Evolutionary conservation across 2,797 vertebrate genomes (phyloP), one percentile per base, ranked within the genome.

Genomic region (Sebastolobus alascanus): DNA sequence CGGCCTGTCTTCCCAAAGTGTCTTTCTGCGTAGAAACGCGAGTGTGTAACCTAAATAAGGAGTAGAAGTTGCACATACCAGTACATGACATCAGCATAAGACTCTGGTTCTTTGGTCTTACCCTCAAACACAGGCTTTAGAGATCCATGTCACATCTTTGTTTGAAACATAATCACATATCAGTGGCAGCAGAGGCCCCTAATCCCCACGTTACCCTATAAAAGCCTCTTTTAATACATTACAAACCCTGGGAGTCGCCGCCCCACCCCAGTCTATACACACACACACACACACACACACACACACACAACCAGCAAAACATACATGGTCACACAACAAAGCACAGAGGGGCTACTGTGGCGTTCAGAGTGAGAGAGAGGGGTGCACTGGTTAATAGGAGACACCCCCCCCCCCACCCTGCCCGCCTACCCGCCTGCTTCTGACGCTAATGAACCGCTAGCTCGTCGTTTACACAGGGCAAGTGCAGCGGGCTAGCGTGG

Each of bases 261-360:
- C 37, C 35, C 43, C 6, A 38, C 27, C 12, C 38, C 33, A 27
- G 38, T 38, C 11, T 46, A 69, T 27, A 33, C 35, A 31, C 31
- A 31, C 31, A 31, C 31, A 31, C 31, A 31, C 31, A 31, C 31
- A 31, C 31, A 31, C 31, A 31, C 31, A 31, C 31, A 31, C 33
- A 77, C 43, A 40, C 31, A 70, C 77, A 60, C 61, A 75, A 37
- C 18, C 82, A 83, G 37, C 50, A 74, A 87, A 87, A 84, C 78
- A 91, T 78, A 86, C 72, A 84, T 63, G 75, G 73, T 55, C 73
- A 58, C 74, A 55, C 67, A 79, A 83, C 82, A 87, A 79, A 88
- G 83, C 81, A 94, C 89, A 94, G 90, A 92, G 84, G 79, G 75
- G 64, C 86, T 82, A 83, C 87, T 93, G 93, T 93, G 82, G 55